phyloP scores from a whole-genome alignment of 2,888 invertebrate species.

The Eurois occulta region DNA sequence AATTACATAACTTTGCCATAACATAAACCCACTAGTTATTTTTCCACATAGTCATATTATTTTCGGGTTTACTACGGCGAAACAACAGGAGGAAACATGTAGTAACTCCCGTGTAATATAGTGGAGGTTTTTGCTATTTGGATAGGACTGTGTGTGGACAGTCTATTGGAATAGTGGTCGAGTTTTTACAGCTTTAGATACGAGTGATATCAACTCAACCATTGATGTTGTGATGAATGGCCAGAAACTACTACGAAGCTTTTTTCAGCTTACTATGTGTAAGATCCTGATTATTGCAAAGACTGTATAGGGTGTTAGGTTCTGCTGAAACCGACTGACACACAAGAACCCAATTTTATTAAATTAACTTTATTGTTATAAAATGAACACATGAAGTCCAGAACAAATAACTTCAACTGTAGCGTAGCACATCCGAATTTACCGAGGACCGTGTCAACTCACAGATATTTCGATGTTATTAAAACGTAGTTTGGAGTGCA shows the following conservation, averaged over 20 bases:
- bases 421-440: background rate
- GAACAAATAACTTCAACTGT: constrained; percentile 4
- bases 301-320: background rate
- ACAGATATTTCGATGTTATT: constrained; percentile 37
- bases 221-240: background rate
- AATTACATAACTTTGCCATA: constrained; percentile 63
- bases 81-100: constrained; percentile 53
- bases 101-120: constrained; percentile 48
- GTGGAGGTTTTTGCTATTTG: constrained; percentile 53
- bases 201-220: background rate
- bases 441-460: constrained; percentile 14
- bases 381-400: background rate
- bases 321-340: background rate
- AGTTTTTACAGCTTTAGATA: constrained; percentile 25
- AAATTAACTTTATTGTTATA: background rate
- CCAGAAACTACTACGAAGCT: background rate
- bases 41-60: constrained; percentile 54
- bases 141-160: constrained; percentile 44
- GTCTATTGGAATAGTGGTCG: constrained; percentile 14
- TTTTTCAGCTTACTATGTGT: background rate
- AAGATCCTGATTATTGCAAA: background rate
- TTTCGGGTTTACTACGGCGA: constrained; percentile 37
- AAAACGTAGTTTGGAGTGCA: constrained; percentile 48
- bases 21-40: constrained; percentile 42
- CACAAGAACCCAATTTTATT: background rate